Evolutionary conservation across 2,113 vertebrate species (phyloP).

Genomic region (Pelusios castaneus): DNA sequence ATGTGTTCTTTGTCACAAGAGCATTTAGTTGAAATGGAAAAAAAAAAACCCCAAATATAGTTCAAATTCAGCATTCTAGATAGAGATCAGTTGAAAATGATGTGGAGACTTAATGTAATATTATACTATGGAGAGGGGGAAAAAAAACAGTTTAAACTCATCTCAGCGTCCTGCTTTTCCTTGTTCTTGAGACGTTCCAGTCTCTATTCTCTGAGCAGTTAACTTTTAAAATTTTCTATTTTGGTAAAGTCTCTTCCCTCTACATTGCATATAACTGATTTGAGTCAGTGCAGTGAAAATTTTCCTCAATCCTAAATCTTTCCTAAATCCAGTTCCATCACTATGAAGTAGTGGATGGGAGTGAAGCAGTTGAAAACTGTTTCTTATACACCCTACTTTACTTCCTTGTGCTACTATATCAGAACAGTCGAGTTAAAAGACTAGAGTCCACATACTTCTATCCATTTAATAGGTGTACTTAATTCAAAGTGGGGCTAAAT

Average conservation of each 20-base stretch:
- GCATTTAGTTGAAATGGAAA: background rate
- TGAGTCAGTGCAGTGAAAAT: background rate
- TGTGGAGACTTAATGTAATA: background rate
- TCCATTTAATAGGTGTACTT: accelerated
- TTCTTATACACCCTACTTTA: background rate
- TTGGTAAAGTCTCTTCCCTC: background rate
- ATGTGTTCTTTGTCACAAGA: background rate
- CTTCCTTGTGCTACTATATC: background rate
- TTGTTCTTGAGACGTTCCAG: background rate
- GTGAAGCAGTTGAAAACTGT: background rate
- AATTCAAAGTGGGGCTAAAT: background rate
- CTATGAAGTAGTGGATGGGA: background rate
- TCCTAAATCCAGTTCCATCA: background rate
- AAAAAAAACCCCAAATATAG: background rate
- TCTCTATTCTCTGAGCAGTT: background rate
- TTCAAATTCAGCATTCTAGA: background rate
- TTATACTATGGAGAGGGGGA: background rate
- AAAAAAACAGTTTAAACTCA: background rate
- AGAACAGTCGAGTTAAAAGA: background rate
- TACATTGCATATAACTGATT: background rate
- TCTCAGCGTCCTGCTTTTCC: background rate
- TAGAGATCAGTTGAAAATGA: background rate
- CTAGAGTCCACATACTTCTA: accelerated
- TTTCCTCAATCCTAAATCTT: too few relatives aligned
- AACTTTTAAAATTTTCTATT: background rate